A percentile compares a stretch with the other conserved stretches of the same genome.
phyloP scores from a whole-genome alignment of 37 sponge, comb jelly and placozoan species.

The Theonella swinhoei region DNA sequence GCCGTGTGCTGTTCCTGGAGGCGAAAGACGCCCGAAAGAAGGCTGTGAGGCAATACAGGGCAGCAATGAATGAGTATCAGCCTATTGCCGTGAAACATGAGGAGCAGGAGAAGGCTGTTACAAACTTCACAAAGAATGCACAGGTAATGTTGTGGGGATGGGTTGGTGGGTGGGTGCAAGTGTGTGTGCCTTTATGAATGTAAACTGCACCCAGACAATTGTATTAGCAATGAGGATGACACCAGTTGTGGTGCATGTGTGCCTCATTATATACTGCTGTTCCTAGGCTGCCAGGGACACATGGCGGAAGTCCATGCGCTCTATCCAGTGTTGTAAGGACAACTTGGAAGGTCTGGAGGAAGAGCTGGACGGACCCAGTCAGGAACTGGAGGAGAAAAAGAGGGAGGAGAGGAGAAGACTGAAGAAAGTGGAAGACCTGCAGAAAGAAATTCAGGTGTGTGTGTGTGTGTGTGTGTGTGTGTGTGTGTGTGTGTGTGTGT shows the following conservation, averaged over 20 bases:
- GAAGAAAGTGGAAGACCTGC: conserved; percentile 31
- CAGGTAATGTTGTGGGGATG: background rate
- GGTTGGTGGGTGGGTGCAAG: conserved; percentile 19
- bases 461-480: background rate
- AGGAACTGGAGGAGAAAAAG: conserved; percentile 68
- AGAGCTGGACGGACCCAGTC: conserved; percentile 51
- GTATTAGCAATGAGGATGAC: too few species aligned
- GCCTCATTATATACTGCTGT: too few species aligned
- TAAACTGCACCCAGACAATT: too few species aligned
- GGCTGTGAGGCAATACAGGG: conserved; percentile 29
- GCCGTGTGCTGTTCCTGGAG: conserved; percentile 43
- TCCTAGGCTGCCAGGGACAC: conserved; percentile 27
- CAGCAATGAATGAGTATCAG: conserved; percentile 31
- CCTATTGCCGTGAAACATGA: conserved; percentile 38
- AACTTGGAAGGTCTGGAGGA: conserved; percentile 51
- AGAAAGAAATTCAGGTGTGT: conserved; percentile 56
- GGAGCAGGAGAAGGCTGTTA: conserved; percentile 37
- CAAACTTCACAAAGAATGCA: background rate
- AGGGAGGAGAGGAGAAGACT: conserved; percentile 57
- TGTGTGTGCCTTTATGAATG: background rate
- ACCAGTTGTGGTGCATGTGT: too few species aligned
- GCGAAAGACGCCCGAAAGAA: conserved; percentile 53
- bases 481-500: conserved; percentile 23
- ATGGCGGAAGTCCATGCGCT: conserved; percentile 25
- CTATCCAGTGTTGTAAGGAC: conserved; percentile 7